Conservation (phyloP, 2,888 invertebrate species). For the Torymus auratus region DNA sequence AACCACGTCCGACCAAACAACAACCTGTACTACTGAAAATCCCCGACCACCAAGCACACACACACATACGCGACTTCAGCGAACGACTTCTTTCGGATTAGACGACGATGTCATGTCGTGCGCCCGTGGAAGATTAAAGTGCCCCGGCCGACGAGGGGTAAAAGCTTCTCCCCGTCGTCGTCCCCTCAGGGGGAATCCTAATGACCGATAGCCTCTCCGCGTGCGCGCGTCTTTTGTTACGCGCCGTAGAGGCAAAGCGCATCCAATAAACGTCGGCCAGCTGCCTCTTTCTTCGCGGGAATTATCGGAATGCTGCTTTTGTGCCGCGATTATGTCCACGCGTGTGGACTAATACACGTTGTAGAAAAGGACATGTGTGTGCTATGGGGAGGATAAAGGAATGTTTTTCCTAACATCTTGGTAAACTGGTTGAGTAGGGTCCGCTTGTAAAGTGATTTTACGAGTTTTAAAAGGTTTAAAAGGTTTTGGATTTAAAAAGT, state of each 20-base stretch:
- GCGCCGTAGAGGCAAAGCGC: slow-evolving; percentile 34
- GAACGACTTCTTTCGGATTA: too few species aligned
- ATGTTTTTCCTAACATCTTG: too few species aligned
- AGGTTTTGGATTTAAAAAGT: too few species aligned
- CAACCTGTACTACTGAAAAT: too few species aligned
- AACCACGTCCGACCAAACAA: too few species aligned
- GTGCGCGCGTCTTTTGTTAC: slow-evolving; percentile 17
- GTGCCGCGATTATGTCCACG: slow-evolving; percentile 10
- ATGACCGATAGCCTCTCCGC: slow-evolving; percentile 64
- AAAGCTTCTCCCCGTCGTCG: slow-evolving; percentile 54
- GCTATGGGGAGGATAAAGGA: too few species aligned
- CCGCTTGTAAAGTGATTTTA: too few species aligned
- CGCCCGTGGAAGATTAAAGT: slow-evolving; percentile 70
- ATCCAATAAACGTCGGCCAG: slow-evolving; percentile 51
- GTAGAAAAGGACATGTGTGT: too few species aligned
- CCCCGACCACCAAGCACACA: too few species aligned
- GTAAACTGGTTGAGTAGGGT: too few species aligned
- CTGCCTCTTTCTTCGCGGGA: slow-evolving; percentile 15
- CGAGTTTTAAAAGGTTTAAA: too few species aligned
- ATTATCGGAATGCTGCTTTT: slow-evolving; percentile 42
- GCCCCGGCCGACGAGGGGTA: slow-evolving; percentile 54
- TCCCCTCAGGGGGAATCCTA: slow-evolving; percentile 65
- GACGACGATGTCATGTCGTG: slow-evolving; percentile 58
- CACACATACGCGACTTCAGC: too few species aligned
- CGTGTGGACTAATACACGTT: slow-evolving; percentile 16